These are phyloP conservation scores for Sorex fumeus DNA, from an alignment of 2,113 vertebrate genomes.

Conservation along the genomic window DNA sequence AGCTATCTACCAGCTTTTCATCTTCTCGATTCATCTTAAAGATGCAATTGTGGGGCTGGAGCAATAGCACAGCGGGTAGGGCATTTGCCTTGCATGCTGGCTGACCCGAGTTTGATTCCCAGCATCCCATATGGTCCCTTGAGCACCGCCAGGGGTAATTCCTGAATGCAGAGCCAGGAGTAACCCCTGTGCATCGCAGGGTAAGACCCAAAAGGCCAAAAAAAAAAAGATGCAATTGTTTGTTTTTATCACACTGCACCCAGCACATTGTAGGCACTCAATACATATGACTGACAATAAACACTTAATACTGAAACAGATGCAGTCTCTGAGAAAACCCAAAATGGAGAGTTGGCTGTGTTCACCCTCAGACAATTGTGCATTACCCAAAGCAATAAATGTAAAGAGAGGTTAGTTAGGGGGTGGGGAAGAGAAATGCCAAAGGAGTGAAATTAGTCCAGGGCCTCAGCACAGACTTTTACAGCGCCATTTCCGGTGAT, in stretches of 20 bases:
- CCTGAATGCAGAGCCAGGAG: too few species aligned
- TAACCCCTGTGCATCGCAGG: too few species aligned
- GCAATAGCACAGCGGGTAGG: too few species aligned
- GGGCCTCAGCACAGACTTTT: slow-evolving; percentile 48
- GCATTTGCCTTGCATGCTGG: too few species aligned
- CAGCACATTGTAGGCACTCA: slow-evolving; percentile 2
- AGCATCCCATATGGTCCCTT: too few species aligned
- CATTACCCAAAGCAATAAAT: slow-evolving; percentile 60
- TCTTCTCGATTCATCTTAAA: not conserved
- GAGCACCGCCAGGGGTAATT: too few species aligned
- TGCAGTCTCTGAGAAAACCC: slow-evolving; percentile 8
- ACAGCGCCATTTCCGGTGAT: slow-evolving; percentile 24
- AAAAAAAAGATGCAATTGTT: too few species aligned
- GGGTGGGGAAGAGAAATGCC: slow-evolving; percentile 18
- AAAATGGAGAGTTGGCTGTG: slow-evolving; percentile 30
- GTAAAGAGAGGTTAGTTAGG: slow-evolving; percentile 8
- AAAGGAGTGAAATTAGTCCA: slow-evolving; percentile 30
- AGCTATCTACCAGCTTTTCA: not conserved
- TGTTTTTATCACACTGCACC: not conserved
- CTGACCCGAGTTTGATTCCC: too few species aligned
- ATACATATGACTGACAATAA: not conserved
- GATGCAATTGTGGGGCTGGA: too few species aligned
- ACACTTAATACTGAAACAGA: slow-evolving; percentile 14
- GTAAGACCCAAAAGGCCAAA: too few species aligned
- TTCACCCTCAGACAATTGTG: slow-evolving; percentile 23